Percentiles rank a stretch among this genome's conserved stretches.
These are phyloP conservation scores for Amazona guildingii DNA, from an alignment of 2,113 vertebrate genomes.

Conservation along the genomic window DNA sequence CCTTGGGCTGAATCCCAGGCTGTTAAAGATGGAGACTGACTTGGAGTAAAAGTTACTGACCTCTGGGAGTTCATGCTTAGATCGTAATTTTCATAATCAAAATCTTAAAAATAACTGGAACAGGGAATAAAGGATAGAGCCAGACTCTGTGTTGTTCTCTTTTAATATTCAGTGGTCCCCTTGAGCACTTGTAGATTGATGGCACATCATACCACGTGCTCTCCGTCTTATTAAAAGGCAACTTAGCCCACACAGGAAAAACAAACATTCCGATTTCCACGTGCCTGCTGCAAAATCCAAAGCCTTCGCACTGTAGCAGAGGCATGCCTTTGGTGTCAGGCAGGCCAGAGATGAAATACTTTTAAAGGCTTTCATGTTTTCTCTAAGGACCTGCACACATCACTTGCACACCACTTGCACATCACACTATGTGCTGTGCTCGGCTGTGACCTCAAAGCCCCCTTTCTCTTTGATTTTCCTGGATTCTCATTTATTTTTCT, in stretches of 20 bases:
- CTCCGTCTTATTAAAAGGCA: neutral
- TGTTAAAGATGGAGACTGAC: neutral
- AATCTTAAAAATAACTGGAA: neutral
- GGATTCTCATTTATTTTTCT: constrained; percentile 53
- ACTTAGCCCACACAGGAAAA: neutral
- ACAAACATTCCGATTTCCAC: neutral
- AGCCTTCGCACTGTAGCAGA: neutral
- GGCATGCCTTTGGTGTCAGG: constrained; percentile 41
- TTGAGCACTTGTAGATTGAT: neutral
- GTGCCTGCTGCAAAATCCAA: neutral
- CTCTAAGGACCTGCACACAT: constrained; percentile 19
- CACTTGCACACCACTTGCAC: neutral
- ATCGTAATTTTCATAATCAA: constrained; percentile 10
- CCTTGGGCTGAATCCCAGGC: neutral
- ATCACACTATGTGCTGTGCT: constrained; percentile 48
- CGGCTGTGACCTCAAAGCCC: constrained; percentile 59
- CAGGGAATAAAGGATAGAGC: neutral
- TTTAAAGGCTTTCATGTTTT: constrained; percentile 55
- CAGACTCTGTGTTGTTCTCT: neutral
- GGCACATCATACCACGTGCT: neutral
- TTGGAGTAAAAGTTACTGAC: constrained; percentile 7
- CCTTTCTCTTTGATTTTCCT: constrained; percentile 56
- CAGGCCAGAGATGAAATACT: constrained; percentile 55
- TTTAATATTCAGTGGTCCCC: neutral
- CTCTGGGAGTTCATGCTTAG: neutral